Base-by-base conservation (phyloP, 2,888 invertebrate species). In the Agrotis clavis region DNA sequence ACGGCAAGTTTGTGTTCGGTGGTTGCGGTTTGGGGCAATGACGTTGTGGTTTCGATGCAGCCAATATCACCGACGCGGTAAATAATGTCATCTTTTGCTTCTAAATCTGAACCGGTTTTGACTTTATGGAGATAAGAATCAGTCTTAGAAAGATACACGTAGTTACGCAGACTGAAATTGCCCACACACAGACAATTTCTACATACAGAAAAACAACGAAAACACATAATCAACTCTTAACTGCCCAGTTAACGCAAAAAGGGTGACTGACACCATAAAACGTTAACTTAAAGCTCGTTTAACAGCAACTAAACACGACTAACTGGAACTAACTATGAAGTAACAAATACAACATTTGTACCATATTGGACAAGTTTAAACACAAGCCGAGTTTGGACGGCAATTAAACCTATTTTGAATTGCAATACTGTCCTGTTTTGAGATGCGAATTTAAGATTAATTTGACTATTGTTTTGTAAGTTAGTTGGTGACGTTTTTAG, bases 381-480 rank as follows among this genome's bases (percentile, higher is more conserved):
- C 61, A 77, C n/a, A 69, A 25, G 19, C 61, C 2, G 19, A 68
- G 60, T 74, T 76, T 47, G 35, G 54, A 56, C 35, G 6, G 56
- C 48, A 77, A 77, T 74, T 69, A 77, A 77, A 69, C 47, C 50
- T 51, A 74, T 57, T 74, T 77, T 41, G 70, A 47, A 70, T 68
- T 47, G 56, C 35, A 51, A 47, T 77, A 62, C 9, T 76, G 21
- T 45, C 56, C 13, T 30, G 30, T 30, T 77, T 41, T 57, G 13
- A 51, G 77, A 62, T 57, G 47, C 25, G 3, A 57, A 25, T 51
- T 1, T 41, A 2, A 51, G 50, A 57, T 77, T 50, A 30, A 59
- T 57, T 57, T 48, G 25, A 13, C 35, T 48, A 48, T 70, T 71
- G 47, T 47, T 54, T 41, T 13, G 41, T 25, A 14, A 16, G 35